Evolutionary conservation across 2,888 invertebrate genomes (phyloP), one percentile per base, ranked within the genome.

Genomic region (Pristionchus entomophagus): DNA sequence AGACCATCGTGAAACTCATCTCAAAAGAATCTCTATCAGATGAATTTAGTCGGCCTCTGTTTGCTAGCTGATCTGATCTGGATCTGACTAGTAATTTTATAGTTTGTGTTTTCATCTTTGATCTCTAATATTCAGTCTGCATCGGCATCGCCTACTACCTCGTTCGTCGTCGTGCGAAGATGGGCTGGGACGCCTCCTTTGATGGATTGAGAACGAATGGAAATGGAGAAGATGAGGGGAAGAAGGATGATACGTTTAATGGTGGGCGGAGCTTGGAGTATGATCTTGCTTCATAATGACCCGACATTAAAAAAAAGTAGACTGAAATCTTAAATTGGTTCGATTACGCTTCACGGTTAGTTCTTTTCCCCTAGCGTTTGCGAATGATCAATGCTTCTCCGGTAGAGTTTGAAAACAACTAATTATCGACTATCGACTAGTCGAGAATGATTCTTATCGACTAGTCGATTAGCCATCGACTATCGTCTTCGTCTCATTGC

Each of bases 111-210:
- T 51, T 69, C 38, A 84, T 69, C 51, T 81, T 86, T 81, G 17
- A 73, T 59, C 73, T 56, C n/a, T 45, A 49, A n/a, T 35, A 6
- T 32, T 86, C 88, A 94, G 95, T 97, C 0, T 97, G 97, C 93
- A 97, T 97, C 0, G 97, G 96, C 73, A 97, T 97, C 8, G 98
- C 96, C 0, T 97, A 97, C 93, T 96, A 97, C 73, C 96, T 97
- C 0, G 97, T 98, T 38, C 91, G 91, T 59, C 87, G 89, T n/a
- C 87, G 93, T 38, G 89, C 89, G 77, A 90, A 89, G 38, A 90
- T 92, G 88, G 93, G 93, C 22, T 88, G 89, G 88, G 87, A 90
- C 82, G 84, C 86, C 22, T 88, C 91, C 19, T 89, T 97, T 62
- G 97, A 97, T 0, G 97, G 84, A 35, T 35, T 87, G 51, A 35